phyloP scores from a whole-genome alignment of 2,888 invertebrate genomes.

The Drosophila melanosoma region DNA sequence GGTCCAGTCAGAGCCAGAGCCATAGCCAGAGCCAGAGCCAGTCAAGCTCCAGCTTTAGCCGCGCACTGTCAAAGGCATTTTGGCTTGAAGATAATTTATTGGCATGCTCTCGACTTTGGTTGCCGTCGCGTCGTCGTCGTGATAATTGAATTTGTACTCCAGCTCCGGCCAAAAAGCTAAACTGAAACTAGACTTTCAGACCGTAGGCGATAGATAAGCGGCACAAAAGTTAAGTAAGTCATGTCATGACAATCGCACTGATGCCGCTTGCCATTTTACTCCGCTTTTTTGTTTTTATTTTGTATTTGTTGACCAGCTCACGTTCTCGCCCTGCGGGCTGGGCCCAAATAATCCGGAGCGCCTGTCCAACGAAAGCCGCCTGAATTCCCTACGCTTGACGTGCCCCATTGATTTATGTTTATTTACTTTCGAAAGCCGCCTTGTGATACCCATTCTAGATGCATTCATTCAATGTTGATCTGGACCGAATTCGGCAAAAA shows the following conservation, averaged over 20 bases:
- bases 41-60: constrained; percentile 35
- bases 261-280: constrained; percentile 42
- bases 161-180: constrained; percentile 31
- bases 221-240: constrained; percentile 74
- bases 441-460: constrained; percentile 24
- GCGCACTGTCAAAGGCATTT: constrained; percentile 76
- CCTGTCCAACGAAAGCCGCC: constrained; percentile 46
- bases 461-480: constrained; percentile 26
- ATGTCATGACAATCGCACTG: constrained; percentile 76
- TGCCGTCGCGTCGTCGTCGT: constrained; percentile 68
- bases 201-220: constrained; percentile 73
- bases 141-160: constrained; percentile 80
- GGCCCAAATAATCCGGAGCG: constrained; percentile 24
- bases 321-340: constrained; percentile 67
- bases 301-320: constrained; percentile 51
- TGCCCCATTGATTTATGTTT: constrained; percentile 63
- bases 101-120: constrained; percentile 66
- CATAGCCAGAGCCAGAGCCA: constrained; percentile 2
- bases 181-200: constrained; percentile 37
- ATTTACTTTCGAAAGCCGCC: constrained; percentile 62
- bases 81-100: constrained; percentile 79
- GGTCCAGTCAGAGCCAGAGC: constrained; percentile 23
- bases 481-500: constrained; percentile 2
- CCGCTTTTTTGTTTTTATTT: constrained; percentile 13
- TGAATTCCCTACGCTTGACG: constrained; percentile 43